These are phyloP conservation scores for Hedychridium roseum DNA, from an alignment of 2,888 invertebrate genomes.

Conservation along the genomic window DNA sequence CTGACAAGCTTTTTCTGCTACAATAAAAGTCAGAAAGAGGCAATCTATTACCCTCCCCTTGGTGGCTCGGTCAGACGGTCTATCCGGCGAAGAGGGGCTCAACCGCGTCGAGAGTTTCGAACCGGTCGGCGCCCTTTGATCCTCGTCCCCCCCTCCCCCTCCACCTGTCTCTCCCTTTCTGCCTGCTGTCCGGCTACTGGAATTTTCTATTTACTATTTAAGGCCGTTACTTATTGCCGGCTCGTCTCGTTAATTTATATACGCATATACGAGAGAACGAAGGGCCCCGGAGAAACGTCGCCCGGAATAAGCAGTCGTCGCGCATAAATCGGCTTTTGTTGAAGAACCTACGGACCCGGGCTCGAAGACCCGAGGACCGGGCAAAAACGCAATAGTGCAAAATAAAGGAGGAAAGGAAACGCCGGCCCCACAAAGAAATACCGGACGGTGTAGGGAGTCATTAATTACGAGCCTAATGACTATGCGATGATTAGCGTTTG, in stretches of 20 bases:
- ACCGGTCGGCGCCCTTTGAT: constrained; percentile 43
- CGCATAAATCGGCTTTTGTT: too few relatives aligned
- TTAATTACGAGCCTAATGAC: too few relatives aligned
- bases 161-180: too few relatives aligned
- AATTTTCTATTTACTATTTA: constrained; percentile 47
- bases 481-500: too few relatives aligned
- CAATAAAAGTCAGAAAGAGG: constrained; percentile 51
- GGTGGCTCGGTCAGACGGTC: constrained; percentile 18
- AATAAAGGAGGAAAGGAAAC: too few relatives aligned
- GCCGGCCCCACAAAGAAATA: too few relatives aligned
- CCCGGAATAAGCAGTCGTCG: constrained; percentile 2
- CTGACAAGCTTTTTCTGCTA: constrained; percentile 46
- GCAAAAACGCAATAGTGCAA: too few relatives aligned
- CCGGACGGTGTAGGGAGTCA: too few relatives aligned
- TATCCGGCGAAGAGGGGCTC: constrained; percentile 27
- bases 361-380: too few relatives aligned
- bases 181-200: constrained; percentile 38
- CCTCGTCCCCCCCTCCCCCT: too few relatives aligned
- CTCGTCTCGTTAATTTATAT: constrained; percentile 49
- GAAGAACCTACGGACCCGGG: too few relatives aligned
- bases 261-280: constrained; percentile 15
- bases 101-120: constrained; percentile 29
- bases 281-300: too few relatives aligned
- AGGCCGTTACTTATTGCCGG: constrained; percentile 45
- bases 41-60: constrained; percentile 48